phyloP scores from a whole-genome alignment of 2,888 invertebrate genomes.

The Pycnomerus fuliginosus region DNA sequence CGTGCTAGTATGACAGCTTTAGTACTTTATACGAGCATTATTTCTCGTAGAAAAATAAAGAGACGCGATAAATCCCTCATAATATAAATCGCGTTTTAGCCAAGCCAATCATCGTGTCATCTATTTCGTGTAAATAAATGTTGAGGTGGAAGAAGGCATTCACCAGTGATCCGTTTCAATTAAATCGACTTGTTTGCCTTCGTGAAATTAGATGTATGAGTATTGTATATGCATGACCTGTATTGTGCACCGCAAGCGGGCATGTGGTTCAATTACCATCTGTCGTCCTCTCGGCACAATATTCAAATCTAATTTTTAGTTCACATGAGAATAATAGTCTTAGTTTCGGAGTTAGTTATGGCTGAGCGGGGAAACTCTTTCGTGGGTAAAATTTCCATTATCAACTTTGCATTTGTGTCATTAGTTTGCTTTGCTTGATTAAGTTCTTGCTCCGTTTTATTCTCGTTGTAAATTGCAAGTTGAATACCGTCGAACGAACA shows the following conservation, averaged over 20 bases:
- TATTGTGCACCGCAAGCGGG: slow-evolving; percentile 33
- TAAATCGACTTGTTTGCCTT: slow-evolving; percentile 47
- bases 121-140: slow-evolving; percentile 37
- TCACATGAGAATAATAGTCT: not conserved
- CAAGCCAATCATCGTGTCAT: slow-evolving; percentile 43
- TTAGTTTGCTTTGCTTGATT: too few species aligned
- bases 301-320: not conserved
- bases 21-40: slow-evolving; percentile 39
- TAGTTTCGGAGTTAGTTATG: too few species aligned
- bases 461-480: too few species aligned
- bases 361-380: too few species aligned
- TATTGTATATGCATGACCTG: slow-evolving; percentile 40
- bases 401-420: too few species aligned
- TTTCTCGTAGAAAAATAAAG: slow-evolving; percentile 41
- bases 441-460: too few species aligned
- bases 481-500: too few species aligned
- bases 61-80: slow-evolving; percentile 45
- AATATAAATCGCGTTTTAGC: slow-evolving; percentile 43
- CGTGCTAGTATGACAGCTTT: slow-evolving; percentile 45
- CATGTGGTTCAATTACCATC: slow-evolving; percentile 35
- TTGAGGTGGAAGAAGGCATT: too few species aligned
- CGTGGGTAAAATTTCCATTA: too few species aligned
- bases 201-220: slow-evolving; percentile 47
- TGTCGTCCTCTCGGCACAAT: slow-evolving; percentile 1
- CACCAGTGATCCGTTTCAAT: slow-evolving; percentile 47